phyloP scores from a whole-genome alignment of 30 jellyfish, hydroid and myxozoan species.

The Cassiopea andromeda region DNA sequence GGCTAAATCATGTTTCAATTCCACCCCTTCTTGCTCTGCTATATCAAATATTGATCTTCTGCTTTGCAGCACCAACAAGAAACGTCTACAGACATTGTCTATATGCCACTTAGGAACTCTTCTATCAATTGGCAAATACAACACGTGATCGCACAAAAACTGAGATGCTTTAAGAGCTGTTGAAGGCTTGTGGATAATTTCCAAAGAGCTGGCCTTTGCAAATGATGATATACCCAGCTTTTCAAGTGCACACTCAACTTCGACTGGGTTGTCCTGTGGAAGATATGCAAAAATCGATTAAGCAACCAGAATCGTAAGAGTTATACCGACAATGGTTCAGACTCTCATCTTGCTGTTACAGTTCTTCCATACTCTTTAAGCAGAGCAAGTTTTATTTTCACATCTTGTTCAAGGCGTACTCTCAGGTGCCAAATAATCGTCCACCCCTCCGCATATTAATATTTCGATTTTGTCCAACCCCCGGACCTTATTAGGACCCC shows the following conservation, averaged over 20 bases:
- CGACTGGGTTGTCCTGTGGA: conserved; percentile 47
- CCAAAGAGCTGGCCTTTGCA: conserved; percentile 64
- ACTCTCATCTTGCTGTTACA: too few species aligned
- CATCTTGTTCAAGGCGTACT: too few species aligned
- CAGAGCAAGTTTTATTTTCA: too few species aligned
- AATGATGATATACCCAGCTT: conserved; percentile 47
- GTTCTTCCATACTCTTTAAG: too few species aligned
- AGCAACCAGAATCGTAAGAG: neutral
- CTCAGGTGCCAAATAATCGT: too few species aligned
- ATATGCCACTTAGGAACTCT: conserved; percentile 47
- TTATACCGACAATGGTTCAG: too few species aligned
- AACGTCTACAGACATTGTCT: conserved; percentile 31
- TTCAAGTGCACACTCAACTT: conserved; percentile 52
- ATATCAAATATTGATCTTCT: conserved; percentile 48
- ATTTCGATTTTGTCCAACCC: too few species aligned
- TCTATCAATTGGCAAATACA: conserved; percentile 53
- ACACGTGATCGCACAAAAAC: conserved; percentile 44
- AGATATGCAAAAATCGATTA: neutral
- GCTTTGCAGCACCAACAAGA: conserved; percentile 10
- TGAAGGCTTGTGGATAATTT: conserved; percentile 14
- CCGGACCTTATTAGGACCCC: too few species aligned
- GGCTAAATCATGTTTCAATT: conserved; percentile 14
- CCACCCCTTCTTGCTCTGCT: conserved; percentile 50
- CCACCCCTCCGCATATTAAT: too few species aligned
- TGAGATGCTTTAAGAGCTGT: conserved; percentile 38